Base-by-base conservation (phyloP, 2,888 invertebrate species). In the Sycophila texana region DNA sequence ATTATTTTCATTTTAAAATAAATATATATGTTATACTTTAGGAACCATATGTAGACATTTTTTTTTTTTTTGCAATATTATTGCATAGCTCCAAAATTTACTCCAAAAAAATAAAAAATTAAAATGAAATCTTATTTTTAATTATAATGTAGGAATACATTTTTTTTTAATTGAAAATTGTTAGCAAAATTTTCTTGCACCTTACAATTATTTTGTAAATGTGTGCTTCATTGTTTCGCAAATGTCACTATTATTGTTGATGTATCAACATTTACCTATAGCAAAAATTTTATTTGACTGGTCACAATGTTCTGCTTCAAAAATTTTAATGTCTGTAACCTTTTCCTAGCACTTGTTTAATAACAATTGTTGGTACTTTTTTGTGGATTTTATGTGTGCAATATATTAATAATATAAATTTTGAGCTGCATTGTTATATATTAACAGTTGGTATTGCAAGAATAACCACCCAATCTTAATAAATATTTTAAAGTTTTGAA, bases 271-370 rank as follows among this genome's bases (percentile, higher is more conserved):
- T 47, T 2, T 26, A 10, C 1, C n/a, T n/a, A 10, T 39, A 39
- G 39, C 10, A 10, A 60, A 26, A 74, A 79, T 70, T 73, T 68
- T 10, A 18, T 39, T 49, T 57, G 22, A 79, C 63, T 74, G 70
- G 78, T 65, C 58, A 55, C 63, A 57, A 26, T 16, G 22, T 18
- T 26, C 4, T 18, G 30, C 22, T 0, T 18, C 4, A 60, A 53
- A 18, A 68, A 13, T 66, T 49, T 47, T 22, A 7, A 30, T 18
- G 51, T 60, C 51, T 60, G 12, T 30, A 60, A 20, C 49, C 16
- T n/a, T 66, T 18, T 51, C 22, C 39, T 10, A 39, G 39, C 39
- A 39, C 39, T 39, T 60, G 47, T 14, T 66, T 47, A 57, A 61
- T 39, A 30, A 68, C 51, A 39, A 10, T 39, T 39, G 10, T 39